These are phyloP conservation scores for Cryptoblepharus egeriae DNA, from an alignment of 2,797 vertebrate species.

Conservation along the genomic window DNA sequence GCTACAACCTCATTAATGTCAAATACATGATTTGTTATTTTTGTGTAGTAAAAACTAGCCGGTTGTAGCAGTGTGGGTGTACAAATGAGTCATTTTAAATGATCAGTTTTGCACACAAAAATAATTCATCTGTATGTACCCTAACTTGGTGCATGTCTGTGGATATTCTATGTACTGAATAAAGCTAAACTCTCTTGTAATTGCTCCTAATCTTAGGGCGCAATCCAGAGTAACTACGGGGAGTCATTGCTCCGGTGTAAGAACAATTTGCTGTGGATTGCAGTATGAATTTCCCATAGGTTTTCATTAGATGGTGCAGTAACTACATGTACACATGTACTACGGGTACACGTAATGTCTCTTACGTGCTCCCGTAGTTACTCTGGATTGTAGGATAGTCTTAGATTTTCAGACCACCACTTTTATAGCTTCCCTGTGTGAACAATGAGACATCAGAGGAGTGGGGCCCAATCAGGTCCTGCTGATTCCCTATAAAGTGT, in stretches of 20 bases:
- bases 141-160: background rate
- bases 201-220: too few species aligned
- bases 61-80: background rate
- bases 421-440: slow-evolving; percentile 16
- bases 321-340: too few species aligned
- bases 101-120: background rate
- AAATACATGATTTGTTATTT: background rate
- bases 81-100: background rate
- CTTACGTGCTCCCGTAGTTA: too few species aligned
- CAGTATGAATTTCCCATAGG: too few species aligned
- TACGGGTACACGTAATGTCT: too few species aligned
- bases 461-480: background rate
- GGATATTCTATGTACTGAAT: background rate
- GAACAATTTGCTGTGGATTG: too few species aligned
- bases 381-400: too few species aligned
- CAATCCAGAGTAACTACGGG: too few species aligned
- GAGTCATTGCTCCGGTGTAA: too few species aligned
- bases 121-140: background rate
- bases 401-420: background rate
- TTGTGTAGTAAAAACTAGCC: background rate
- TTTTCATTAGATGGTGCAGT: too few species aligned
- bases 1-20: background rate
- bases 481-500: background rate
- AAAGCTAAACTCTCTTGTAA: background rate
- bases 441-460: background rate